Conservation (phyloP, 2,113 vertebrate species). For the Pandion haliaetus region DNA sequence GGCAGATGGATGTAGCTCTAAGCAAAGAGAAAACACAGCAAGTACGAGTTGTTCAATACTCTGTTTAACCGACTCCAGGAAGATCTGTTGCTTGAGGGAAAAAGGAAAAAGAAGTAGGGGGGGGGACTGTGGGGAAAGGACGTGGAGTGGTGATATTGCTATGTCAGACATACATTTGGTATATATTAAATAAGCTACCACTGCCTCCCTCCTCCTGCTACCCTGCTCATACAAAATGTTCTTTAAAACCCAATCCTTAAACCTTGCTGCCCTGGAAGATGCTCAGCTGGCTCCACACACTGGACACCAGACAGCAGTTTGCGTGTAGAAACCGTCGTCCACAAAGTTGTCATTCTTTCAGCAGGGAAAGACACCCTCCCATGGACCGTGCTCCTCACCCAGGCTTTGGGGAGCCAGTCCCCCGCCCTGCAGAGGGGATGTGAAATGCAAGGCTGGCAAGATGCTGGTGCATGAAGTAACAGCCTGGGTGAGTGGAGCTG, state of each 20-base stretch:
- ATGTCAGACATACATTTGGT: not conserved
- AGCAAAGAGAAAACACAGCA: not conserved
- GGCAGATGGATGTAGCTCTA: not conserved
- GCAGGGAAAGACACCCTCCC: not conserved
- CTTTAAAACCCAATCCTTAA: not conserved
- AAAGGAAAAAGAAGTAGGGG: not conserved
- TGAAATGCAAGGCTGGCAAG: not conserved
- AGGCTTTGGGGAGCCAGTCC: not conserved
- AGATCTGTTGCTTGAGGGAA: not conserved
- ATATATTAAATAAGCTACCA: not conserved
- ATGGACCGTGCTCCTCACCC: not conserved
- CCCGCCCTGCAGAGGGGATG: not conserved
- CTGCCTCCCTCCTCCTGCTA: not conserved
- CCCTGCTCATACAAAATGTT: not conserved
- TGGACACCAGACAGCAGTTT: not conserved
- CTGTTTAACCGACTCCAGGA: not conserved
- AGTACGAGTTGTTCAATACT: not conserved
- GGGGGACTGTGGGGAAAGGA: not conserved
- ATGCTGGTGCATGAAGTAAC: not conserved
- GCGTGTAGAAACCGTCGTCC: not conserved
- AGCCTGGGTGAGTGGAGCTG: not conserved
- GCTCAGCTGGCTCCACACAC: not conserved
- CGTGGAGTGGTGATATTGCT: not conserved
- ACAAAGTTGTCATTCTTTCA: not conserved
- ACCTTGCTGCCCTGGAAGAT: not conserved